A percentile compares a stretch with the other conserved stretches of the same genome.
These are phyloP conservation scores for Pachyramphus minor DNA, from an alignment of 2,113 vertebrate species.

Conservation along the genomic window DNA sequence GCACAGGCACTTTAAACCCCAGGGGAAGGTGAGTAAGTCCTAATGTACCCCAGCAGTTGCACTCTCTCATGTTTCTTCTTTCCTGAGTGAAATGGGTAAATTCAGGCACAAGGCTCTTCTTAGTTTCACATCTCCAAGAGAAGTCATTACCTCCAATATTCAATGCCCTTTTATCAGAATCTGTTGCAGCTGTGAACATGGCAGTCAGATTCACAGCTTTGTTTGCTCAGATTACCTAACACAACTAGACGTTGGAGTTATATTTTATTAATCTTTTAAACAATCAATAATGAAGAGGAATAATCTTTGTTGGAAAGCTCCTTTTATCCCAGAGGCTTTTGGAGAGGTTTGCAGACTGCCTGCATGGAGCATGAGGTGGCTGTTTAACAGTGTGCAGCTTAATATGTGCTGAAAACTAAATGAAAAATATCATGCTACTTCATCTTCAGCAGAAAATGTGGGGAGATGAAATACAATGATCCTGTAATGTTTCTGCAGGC, in stretches of 20 bases:
- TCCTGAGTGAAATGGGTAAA: not conserved
- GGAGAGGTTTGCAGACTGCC: not conserved
- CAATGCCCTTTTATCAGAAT: not conserved
- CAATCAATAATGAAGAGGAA: conserved; percentile 16
- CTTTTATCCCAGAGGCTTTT: not conserved
- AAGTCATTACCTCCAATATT: not conserved
- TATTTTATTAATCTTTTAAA: conserved; percentile 31
- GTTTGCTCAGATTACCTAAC: not conserved
- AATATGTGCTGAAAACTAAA: not conserved
- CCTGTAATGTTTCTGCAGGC: not conserved
- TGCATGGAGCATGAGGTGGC: not conserved
- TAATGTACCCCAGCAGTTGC: not conserved
- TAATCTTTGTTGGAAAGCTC: not conserved
- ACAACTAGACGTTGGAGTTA: not conserved
- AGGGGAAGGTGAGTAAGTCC: not conserved
- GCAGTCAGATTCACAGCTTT: not conserved
- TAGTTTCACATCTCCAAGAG: not conserved
- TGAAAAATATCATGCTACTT: not conserved
- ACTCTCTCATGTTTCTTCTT: not conserved
- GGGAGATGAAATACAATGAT: not conserved
- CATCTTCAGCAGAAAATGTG: not conserved
- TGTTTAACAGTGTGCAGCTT: not conserved
- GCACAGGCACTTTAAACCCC: not conserved
- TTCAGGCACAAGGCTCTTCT: not conserved
- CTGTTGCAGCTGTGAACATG: not conserved